Percentiles rank a stretch among this genome's conserved stretches.
These are phyloP conservation scores for Zaprionus bogoriensis DNA, from an alignment of 2,888 invertebrate species.

Conservation along the genomic window DNA sequence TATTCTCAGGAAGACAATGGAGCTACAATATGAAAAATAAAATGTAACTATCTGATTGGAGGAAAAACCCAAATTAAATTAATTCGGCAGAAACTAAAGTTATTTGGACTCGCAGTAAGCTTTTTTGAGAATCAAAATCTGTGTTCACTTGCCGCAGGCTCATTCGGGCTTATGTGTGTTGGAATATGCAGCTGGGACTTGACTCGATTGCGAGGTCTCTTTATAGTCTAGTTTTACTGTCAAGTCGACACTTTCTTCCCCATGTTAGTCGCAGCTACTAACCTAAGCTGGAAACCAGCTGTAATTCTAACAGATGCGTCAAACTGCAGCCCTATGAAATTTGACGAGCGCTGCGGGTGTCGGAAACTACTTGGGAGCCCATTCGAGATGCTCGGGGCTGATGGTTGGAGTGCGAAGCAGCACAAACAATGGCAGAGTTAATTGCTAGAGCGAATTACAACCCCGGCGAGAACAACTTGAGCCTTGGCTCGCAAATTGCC, in stretches of 20 bases:
- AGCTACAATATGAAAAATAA: no score
- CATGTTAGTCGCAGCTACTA: neutral
- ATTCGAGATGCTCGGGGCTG: slow-evolving; percentile 1
- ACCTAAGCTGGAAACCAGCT: slow-evolving; percentile 10
- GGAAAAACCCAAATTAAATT: no score
- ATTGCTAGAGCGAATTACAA: slow-evolving; percentile 56
- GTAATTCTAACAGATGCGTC: slow-evolving; percentile 61
- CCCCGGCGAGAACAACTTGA: slow-evolving; percentile 40
- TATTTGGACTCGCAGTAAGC: no score
- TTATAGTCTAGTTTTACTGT: neutral
- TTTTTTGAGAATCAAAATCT: no score
- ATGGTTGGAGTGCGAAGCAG: neutral
- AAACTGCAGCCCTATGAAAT: slow-evolving; percentile 44
- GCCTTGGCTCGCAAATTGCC: slow-evolving; percentile 34
- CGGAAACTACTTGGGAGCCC: slow-evolving; percentile 7
- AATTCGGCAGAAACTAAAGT: no score
- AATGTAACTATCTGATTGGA: no score
- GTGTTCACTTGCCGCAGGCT: no score
- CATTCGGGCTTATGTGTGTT: no score
- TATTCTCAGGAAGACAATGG: no score
- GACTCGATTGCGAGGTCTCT: neutral
- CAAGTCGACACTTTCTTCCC: neutral
- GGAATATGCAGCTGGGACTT: no score
- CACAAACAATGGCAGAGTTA: slow-evolving; percentile 66
- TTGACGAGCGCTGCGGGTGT: slow-evolving; percentile 17